Percentiles rank a stretch among this genome's conserved stretches.
These are phyloP conservation scores for Syngnathus floridae DNA, from an alignment of 2,113 vertebrate species.

Conservation along the genomic window DNA sequence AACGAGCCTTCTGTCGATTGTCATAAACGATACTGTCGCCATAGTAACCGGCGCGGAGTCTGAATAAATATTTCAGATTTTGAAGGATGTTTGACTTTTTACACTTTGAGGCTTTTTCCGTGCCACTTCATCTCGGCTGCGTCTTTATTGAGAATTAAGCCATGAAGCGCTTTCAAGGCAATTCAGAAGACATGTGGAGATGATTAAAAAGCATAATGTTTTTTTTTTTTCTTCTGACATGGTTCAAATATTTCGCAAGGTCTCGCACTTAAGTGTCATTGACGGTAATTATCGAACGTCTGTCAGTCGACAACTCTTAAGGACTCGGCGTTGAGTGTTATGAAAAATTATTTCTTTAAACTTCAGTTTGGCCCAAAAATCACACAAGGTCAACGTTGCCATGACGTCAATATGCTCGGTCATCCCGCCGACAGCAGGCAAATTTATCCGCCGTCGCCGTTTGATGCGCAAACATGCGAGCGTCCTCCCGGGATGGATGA, in stretches of 20 bases:
- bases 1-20: neutral
- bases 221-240: neutral
- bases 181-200: neutral
- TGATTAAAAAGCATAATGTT: neutral
- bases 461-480: neutral
- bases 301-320: neutral
- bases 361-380: neutral
- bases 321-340: neutral
- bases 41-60: constrained; percentile 15
- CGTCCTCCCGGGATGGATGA: constrained; percentile 1
- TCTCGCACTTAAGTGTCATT: neutral
- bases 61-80: neutral
- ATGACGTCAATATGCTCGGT: neutral
- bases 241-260: neutral
- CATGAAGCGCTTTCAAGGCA: neutral
- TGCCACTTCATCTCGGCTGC: neutral
- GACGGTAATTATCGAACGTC: neutral
- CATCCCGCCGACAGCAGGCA: neutral
- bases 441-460: neutral
- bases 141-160: neutral
- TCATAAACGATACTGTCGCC: constrained; percentile 6
- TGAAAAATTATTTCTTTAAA: neutral
- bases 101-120: neutral
- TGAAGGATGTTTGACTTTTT: neutral
- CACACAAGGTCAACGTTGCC: neutral